These are phyloP conservation scores for Cladorhizidae sp. DNA, from an alignment of 37 sponge, comb jelly and placozoan genomes.

Conservation along the genomic window DNA sequence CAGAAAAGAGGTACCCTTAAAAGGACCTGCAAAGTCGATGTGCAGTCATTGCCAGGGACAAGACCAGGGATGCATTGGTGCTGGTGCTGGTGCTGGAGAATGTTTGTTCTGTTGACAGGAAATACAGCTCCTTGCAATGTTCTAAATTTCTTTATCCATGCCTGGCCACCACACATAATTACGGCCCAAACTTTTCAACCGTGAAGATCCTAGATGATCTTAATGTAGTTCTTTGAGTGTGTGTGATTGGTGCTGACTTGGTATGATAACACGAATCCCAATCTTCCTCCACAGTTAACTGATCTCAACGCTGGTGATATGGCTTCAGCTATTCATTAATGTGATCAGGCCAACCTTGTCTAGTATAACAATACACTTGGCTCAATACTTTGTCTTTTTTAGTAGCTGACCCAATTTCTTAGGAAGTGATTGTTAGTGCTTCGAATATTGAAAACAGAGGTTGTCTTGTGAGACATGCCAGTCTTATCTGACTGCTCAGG, in stretches of 20 bases:
- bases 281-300: conserved; percentile 30
- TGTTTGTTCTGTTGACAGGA: too few relatives aligned
- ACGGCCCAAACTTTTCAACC: conserved; percentile 46
- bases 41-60: conserved; percentile 32
- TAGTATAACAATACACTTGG: conserved; percentile 1
- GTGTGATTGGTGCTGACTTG: neutral
- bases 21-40: conserved; percentile 46
- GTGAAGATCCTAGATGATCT: conserved; percentile 30
- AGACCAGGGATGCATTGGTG: conserved; percentile 11
- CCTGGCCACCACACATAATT: conserved; percentile 56
- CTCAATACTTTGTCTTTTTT: too few relatives aligned
- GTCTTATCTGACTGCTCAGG: neutral
- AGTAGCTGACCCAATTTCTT: neutral
- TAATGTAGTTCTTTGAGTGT: conserved; percentile 24
- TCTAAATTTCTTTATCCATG: conserved; percentile 19
- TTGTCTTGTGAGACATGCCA: neutral
- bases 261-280: conserved; percentile 49
- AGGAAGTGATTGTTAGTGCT: neutral
- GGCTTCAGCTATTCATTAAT: neutral
- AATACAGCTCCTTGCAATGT: too few relatives aligned
- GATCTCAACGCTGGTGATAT: conserved; percentile 2
- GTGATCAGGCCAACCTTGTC: conserved; percentile 42
- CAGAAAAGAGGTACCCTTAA: conserved; percentile 18
- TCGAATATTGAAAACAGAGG: neutral
- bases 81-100: too few relatives aligned